Conservation (phyloP, 2,797 vertebrate genomes). For the Phalanger gymnotis region DNA sequence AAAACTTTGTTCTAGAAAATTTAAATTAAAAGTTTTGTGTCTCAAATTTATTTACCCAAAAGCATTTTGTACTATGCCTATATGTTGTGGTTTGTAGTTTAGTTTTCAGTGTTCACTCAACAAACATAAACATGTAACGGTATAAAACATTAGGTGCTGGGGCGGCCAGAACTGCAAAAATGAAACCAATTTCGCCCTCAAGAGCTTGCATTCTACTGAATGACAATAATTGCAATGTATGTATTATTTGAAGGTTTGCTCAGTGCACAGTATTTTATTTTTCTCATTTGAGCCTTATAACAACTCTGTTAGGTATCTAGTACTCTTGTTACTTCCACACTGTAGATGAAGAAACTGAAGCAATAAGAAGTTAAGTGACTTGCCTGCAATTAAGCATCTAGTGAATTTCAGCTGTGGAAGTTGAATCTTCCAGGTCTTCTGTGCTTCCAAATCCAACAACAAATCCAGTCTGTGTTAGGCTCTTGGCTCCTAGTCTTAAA, state of each 20-base stretch:
- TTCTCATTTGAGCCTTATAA: not conserved
- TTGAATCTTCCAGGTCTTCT: not conserved
- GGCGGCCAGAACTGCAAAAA: not conserved
- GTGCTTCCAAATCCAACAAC: not conserved
- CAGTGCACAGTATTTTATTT: not conserved
- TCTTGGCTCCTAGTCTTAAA: not conserved
- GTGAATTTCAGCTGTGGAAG: not conserved
- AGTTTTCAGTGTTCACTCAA: constrained; percentile 32
- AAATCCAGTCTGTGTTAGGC: not conserved
- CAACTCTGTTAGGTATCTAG: not conserved
- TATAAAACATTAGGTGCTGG: not conserved
- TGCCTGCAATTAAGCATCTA: not conserved
- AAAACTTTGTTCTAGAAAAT: constrained; percentile 34
- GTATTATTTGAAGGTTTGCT: not conserved
- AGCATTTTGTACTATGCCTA: not conserved
- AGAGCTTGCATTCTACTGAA: not conserved
- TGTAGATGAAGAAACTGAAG: not conserved
- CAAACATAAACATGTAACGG: not conserved
- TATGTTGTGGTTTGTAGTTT: constrained; percentile 28
- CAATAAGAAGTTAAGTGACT: not conserved
- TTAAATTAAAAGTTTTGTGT: constrained; percentile 42
- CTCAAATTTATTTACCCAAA: not conserved
- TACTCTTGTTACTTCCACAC: not conserved
- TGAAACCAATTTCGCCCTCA: not conserved
- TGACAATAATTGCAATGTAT: not conserved